Base-by-base conservation (phyloP, 2,113 vertebrate genomes). In the Picathartes gymnocephalus region DNA sequence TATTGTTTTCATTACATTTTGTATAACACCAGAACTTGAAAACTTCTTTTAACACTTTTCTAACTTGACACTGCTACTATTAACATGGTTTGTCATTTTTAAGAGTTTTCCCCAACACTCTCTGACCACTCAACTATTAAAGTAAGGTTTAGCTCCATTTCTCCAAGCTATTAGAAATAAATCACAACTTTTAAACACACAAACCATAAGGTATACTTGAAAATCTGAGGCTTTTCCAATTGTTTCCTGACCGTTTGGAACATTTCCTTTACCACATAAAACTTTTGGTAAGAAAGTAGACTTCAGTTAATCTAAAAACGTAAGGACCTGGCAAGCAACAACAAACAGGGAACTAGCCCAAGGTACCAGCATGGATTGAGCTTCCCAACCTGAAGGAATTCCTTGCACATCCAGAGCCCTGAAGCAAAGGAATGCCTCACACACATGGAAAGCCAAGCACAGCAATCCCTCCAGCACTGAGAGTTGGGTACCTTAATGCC, bases 401-500 rank as follows among this genome's bases (percentile, higher is more conserved):
- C 92, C 57, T 31, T 31, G 70, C 51, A 39, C 61, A 51, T 4
- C 65, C 48, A 82, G 85, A 82, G 73, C 50, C 76, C 47, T 45
- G 45, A 78, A 66, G 89, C 83, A 60, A 39, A 70, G 60, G 44
- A 88, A 66, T 8, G 51, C 60, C 62, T 72, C 0, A 18, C 23
- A 56, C 70, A n/a, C 53, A 6, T 0, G 37, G 17, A 6, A 72
- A 60, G 81, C 7, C 18, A 14, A 69, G 87, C 56, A 16, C 22
- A 42, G 81, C 54, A 51, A 22, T 1, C 65, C 24, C 42, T 73
- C 56, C 3, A 71, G 9, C 73, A 2, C 10, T 51, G 60, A 20
- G 40, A 60, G 35, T 0, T 33, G 14, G 1, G 7, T 97, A 99
- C 99, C 99, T 99, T 99, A 96, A 99, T 99, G 97, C 99, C 99